Evolutionary conservation across 2,888 invertebrate species (phyloP), one percentile per base, ranked within the genome.

Genomic region (Sisyra terminalis): DNA sequence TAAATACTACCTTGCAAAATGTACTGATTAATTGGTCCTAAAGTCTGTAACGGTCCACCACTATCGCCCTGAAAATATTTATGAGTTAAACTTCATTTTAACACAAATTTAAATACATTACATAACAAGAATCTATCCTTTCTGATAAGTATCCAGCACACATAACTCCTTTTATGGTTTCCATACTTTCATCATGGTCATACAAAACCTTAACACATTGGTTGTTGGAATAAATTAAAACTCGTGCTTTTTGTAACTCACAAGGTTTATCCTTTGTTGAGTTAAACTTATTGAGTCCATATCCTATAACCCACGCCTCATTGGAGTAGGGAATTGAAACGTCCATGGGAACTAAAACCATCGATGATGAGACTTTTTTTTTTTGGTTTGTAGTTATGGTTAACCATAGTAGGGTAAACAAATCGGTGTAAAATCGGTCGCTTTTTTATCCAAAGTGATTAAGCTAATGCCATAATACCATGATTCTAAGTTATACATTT

Each of bases 111-210:
- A 11, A 5, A 3, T 29, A 29, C 30, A 29, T 52, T 59, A 75
- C 75, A 68, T 75, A 74, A 52, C 77, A 77, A 1, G 75, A 71
- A 52, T 77, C 77, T 41, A 66, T 70, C 46, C 57, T 71, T 60
- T 57, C 72, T 64, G 45, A 64, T 58, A 56, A 64, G 68, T 59
- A 60, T 1, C 62, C 62, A 48, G 78, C 78, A 55, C 80, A 80
- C 46, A 62, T 57, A 3, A 58, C 66, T 35, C 55, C 51, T 24
- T 47, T 48, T 1, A 58, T 49, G 7, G 50, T 49, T 8, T 44
- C 48, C 1, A 50, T 50, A 44, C 57, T 50, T 37, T 56, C 53
- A 7, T 55, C 56, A 3, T 55, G 53, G n/a, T 44, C 46, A 38
- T 53, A 50, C 3, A 62, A 47, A 59, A 61, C 59, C 13, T 52